phyloP scores from a whole-genome alignment of 2,113 vertebrate species.

The Rhadina sibilatrix region DNA sequence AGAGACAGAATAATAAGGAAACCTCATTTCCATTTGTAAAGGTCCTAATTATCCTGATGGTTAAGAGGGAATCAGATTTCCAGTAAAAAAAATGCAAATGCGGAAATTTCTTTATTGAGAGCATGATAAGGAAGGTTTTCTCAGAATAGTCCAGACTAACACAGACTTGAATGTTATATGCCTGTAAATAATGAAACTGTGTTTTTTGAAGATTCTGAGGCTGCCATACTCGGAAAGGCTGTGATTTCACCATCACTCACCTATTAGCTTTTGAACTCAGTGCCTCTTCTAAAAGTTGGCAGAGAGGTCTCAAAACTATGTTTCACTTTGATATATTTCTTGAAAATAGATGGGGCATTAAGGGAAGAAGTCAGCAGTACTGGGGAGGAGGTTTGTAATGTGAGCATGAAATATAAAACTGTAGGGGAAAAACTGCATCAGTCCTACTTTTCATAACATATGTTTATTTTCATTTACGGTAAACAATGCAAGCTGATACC shows the following conservation, averaged over 20 bases:
- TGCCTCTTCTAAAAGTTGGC: background rate
- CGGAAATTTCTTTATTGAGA: background rate
- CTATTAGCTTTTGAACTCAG: background rate
- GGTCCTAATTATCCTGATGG: background rate
- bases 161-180: background rate
- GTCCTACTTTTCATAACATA: background rate
- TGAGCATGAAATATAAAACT: background rate
- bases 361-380: background rate
- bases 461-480: background rate
- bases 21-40: background rate
- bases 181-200: background rate
- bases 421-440: background rate
- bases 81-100: constrained; percentile 26
- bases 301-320: background rate
- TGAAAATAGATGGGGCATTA: background rate
- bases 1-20: background rate
- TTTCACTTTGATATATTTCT: background rate
- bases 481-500: background rate
- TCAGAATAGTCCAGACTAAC: background rate
- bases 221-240: background rate
- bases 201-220: background rate
- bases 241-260: background rate
- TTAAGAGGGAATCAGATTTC: constrained; percentile 4
- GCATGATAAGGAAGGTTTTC: background rate
- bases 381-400: background rate